Conservation (phyloP, 2,113 vertebrate species). For the Martes martes region DNA sequence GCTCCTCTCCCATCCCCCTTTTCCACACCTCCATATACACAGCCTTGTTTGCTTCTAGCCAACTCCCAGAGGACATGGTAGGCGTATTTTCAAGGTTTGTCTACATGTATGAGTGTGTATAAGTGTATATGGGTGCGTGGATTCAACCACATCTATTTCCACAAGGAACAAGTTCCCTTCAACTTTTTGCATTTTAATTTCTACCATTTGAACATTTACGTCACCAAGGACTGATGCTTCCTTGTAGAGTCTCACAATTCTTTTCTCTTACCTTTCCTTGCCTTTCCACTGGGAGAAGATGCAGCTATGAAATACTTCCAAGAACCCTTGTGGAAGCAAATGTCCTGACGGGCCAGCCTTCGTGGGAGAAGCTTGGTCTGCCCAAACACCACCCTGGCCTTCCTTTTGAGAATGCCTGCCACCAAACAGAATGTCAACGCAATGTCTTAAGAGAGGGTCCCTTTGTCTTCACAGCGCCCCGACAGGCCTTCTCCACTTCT, state of each 20-base stretch:
- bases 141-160: background rate
- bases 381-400: background rate
- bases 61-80: too few relatives aligned
- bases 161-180: background rate
- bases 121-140: background rate
- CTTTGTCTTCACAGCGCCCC: background rate
- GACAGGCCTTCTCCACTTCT: background rate
- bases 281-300: background rate
- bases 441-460: background rate
- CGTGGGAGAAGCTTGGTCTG: background rate
- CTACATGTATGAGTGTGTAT: background rate
- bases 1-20: background rate
- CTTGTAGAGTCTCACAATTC: background rate
- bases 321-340: background rate
- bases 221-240: background rate
- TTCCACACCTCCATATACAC: background rate
- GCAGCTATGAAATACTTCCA: background rate
- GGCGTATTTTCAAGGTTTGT: background rate
- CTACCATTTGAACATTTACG: background rate
- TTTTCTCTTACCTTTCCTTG: background rate
- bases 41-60: background rate
- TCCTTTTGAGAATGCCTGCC: background rate
- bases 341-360: background rate
- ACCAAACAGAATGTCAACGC: background rate
- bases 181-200: background rate